A percentile compares a stretch with the other conserved stretches of the same genome.
phyloP scores from a whole-genome alignment of 2,888 invertebrate genomes.

The Linnaemya vulpina region DNA sequence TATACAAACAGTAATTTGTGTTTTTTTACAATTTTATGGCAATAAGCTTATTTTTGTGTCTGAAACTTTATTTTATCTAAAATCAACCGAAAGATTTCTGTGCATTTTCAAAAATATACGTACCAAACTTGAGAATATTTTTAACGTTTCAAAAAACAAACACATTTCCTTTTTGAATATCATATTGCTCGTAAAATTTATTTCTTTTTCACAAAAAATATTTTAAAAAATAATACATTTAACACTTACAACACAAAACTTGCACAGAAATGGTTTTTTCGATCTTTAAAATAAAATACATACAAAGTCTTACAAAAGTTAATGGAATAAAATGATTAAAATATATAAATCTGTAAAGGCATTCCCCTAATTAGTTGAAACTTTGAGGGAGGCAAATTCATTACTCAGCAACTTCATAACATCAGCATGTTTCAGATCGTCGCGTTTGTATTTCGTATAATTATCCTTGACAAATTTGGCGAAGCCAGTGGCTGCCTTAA shows the following conservation, averaged over 20 bases:
- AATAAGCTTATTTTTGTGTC: no score
- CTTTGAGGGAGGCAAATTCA: conserved; percentile 78
- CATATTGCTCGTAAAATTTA: not conserved
- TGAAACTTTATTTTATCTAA: no score
- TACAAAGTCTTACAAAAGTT: conserved; percentile 1
- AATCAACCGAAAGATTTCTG: no score
- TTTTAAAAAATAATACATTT: not conserved
- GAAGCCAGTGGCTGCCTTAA: conserved; percentile 80
- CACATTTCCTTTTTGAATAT: not conserved
- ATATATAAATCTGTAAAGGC: not conserved
- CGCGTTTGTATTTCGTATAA: conserved; percentile 79
- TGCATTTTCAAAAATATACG: not conserved
- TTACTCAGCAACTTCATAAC: conserved; percentile 81
- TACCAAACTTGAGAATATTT: not conserved
- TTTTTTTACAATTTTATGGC: no score
- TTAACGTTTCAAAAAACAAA: not conserved
- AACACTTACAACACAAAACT: not conserved
- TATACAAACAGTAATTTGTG: no score
- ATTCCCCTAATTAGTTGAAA: conserved; percentile 57
- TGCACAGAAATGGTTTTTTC: not conserved
- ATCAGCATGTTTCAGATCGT: conserved; percentile 79
- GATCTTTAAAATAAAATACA: not conserved
- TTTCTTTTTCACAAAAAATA: not conserved
- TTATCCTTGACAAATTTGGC: conserved; percentile 83
- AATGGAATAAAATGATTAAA: conserved; percentile 5